Conservation (phyloP, 2,888 invertebrate species). For the Tromatobia lineatoria region DNA sequence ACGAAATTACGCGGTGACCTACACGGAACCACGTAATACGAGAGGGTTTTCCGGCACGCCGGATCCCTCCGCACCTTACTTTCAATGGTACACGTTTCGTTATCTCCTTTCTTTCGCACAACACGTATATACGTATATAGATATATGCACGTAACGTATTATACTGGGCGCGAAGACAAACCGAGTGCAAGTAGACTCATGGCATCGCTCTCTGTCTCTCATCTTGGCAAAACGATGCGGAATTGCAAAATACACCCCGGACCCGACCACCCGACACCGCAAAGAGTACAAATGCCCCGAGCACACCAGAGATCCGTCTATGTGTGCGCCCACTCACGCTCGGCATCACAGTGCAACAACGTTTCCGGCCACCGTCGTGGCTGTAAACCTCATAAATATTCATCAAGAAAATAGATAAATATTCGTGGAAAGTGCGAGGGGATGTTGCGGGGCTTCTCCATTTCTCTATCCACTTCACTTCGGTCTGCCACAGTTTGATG, state of each 20-base stretch:
- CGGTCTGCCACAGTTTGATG: slow-evolving; percentile 18
- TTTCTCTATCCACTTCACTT: slow-evolving; percentile 40
- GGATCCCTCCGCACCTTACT: slow-evolving; percentile 27
- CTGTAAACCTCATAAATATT: slow-evolving; percentile 76
- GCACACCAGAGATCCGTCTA: slow-evolving; percentile 18
- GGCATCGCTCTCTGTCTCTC: slow-evolving; percentile 10
- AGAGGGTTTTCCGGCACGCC: slow-evolving; percentile 49
- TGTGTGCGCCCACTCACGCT: slow-evolving; percentile 3
- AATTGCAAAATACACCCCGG: slow-evolving; percentile 73
- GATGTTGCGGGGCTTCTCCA: slow-evolving; percentile 13
- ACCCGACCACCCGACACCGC: slow-evolving; percentile 29
- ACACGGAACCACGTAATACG: slow-evolving; percentile 39
- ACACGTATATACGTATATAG: not conserved
- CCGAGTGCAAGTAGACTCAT: not conserved
- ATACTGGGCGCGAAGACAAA: slow-evolving; percentile 12
- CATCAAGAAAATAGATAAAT: slow-evolving; percentile 75
- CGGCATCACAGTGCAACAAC: slow-evolving; percentile 10
- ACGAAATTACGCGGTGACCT: slow-evolving; percentile 63
- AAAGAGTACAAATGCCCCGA: slow-evolving; percentile 17
- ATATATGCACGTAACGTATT: not conserved
- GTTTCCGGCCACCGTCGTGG: slow-evolving; percentile 5
- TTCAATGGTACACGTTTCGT: slow-evolving; percentile 15
- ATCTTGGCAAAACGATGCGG: slow-evolving; percentile 62
- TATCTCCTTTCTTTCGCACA: slow-evolving; percentile 8
- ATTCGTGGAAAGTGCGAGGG: slow-evolving; percentile 63